Evolutionary conservation across 1,140 invertebrate genomes (phyloP), one percentile per base, ranked within the genome.

Genomic region (Formica selysi): DNA sequence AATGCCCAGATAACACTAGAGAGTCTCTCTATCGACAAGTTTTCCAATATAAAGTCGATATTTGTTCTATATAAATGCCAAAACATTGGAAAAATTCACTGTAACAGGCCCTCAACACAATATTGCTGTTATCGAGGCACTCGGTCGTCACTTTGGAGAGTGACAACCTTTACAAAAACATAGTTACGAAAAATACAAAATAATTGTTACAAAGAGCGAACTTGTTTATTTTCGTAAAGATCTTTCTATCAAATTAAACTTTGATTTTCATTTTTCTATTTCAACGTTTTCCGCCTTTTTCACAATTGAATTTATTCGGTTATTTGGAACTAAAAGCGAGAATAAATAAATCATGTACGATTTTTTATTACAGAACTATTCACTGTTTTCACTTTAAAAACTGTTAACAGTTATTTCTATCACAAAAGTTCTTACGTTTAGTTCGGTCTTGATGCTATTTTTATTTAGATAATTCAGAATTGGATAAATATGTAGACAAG

Each of bases 41-140:
- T 85, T 78, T 44, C 70, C 87, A 91, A 93, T 91, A 91, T 74
- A 83, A 73, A 83, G 79, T 83, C 68, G 79, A 83, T 83, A 83
- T 83, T 73, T 74, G 79, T 83, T 83, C 79, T 61, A 83, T 73
- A 74, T 61, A 91, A 92, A 80, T 87, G 70, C 87, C 62, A 76
- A 86, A 92, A 91, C 89, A 91, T 89, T 81, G 76, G 62, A 85
- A 78, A 85, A 85, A 80, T 76, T 78, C 61, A 48, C 62, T 57
- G 62, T 48, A 79, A 65, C 61, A 67, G 54, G 79, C 68, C 79
- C 68, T 74, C 79, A 61, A 62, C 68, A 44, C 29, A 70, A 29
- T 61, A 22, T 67, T 26, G 68, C 41, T 71, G 79, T 83, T 83
- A 83, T 83, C 79, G 54, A 68, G 79, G 67, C 54, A 81, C 79